phyloP scores from a whole-genome alignment of 1,140 invertebrate genomes.

The Pseudobourletiella spinata region DNA sequence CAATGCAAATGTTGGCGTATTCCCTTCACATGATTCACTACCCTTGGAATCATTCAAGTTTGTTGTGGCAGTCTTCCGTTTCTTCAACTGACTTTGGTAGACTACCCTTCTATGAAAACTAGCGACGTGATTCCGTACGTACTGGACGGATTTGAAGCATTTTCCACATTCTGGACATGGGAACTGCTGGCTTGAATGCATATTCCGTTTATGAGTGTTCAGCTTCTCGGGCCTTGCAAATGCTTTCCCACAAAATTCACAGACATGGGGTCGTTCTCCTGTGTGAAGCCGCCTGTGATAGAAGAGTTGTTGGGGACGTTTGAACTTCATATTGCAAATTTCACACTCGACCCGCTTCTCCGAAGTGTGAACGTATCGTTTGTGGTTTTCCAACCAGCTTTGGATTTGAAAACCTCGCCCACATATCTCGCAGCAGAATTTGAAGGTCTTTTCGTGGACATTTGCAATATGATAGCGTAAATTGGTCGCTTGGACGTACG shows the following conservation, averaged over 20 bases:
- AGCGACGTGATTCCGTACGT: constrained; percentile 42
- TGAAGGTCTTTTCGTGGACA: neutral
- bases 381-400: neutral
- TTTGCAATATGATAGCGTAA: neutral
- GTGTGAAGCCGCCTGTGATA: constrained; percentile 36
- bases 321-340: neutral
- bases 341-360: neutral
- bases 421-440: neutral
- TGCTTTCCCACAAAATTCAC: constrained; percentile 43
- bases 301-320: neutral
- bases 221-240: constrained; percentile 46
- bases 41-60: too few relatives aligned
- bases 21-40: too few relatives aligned
- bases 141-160: constrained; percentile 43
- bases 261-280: constrained; percentile 43
- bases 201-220: constrained; percentile 18
- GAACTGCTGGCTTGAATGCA: neutral
- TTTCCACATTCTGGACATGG: constrained; percentile 40
- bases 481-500: too few relatives aligned
- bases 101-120: too few relatives aligned
- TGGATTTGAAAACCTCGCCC: neutral
- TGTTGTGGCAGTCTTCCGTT: too few relatives aligned
- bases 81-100: too few relatives aligned
- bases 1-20: too few relatives aligned
- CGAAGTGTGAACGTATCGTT: neutral